Percentiles rank a stretch among this genome's conserved stretches.
phyloP scores from a whole-genome alignment of 2,797 vertebrate genomes.

The Lacerta viridis region DNA sequence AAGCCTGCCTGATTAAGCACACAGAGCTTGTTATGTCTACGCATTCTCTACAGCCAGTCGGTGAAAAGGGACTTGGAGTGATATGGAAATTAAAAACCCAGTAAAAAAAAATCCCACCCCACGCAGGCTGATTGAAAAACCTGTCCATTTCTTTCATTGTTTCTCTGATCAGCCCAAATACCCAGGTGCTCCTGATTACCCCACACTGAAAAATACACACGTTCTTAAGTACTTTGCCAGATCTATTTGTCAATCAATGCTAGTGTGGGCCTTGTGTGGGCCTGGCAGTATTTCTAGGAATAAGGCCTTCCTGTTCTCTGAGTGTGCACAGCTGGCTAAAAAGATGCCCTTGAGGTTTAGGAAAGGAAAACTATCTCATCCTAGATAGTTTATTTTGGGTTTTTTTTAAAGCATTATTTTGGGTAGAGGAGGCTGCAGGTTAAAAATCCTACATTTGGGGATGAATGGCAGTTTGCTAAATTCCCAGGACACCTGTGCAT shows the following conservation, averaged over 20 bases:
- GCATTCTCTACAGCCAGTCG: constrained; percentile 18
- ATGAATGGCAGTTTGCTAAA: constrained; percentile 33
- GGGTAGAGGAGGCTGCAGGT: constrained; percentile 25
- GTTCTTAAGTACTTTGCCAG: neutral
- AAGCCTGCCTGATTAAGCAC: constrained; percentile 34
- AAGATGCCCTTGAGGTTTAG: constrained; percentile 30
- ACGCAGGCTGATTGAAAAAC: constrained; percentile 7
- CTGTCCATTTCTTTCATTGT: constrained; percentile 21
- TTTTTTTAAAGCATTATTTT: neutral
- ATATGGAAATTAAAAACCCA: constrained; percentile 23
- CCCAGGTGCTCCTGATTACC: neutral
- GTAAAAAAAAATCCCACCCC: neutral
- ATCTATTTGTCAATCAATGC: neutral
- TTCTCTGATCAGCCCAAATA: constrained; percentile 6
- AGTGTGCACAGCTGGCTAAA: neutral
- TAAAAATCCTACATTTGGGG: constrained; percentile 52
- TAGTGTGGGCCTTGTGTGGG: neutral
- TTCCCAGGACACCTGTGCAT: constrained; percentile 17
- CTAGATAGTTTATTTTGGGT: neutral
- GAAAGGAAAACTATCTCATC: constrained; percentile 27
- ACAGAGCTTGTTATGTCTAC: constrained; percentile 37
- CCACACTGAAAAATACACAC: neutral
- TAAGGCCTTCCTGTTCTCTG: constrained; percentile 16
- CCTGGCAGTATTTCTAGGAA: constrained; percentile 26
- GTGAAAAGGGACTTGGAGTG: constrained; percentile 10